phyloP scores from a whole-genome alignment of 1,140 invertebrate genomes.

The Calycopis cecrops region DNA sequence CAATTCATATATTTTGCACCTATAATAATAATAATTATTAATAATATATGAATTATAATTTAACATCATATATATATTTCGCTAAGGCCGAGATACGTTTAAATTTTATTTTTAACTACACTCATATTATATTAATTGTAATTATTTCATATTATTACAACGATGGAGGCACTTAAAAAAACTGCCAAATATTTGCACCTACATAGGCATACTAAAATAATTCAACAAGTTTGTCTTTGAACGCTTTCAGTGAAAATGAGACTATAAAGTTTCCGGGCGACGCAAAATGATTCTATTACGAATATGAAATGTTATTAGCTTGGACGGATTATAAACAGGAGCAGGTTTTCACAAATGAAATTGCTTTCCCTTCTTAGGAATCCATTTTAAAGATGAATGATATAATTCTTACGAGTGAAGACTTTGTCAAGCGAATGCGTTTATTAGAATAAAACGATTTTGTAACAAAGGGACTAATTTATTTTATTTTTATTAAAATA shows the following conservation, averaged over 20 bases:
- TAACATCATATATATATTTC: no score
- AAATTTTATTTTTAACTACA: no score
- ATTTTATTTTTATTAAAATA: conserved; percentile 4
- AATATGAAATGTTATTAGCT: conserved; percentile 75
- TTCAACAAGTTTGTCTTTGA: conserved; percentile 71
- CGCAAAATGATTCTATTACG: conserved; percentile 73
- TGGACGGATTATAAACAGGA: conserved; percentile 73
- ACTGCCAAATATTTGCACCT: neutral
- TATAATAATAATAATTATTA: no score
- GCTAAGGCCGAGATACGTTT: no score
- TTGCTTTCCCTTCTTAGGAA: conserved; percentile 71
- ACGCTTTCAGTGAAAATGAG: conserved; percentile 73
- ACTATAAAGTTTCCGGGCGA: conserved; percentile 71
- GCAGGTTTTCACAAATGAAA: conserved; percentile 74
- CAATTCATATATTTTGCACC: no score
- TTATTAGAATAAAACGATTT: conserved; percentile 43
- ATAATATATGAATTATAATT: no score
- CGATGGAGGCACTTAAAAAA: no score
- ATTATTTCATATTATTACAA: no score
- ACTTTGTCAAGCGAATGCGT: conserved; percentile 57
- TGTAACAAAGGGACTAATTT: conserved; percentile 22
- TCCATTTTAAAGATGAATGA: conserved; percentile 73
- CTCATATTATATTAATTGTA: no score
- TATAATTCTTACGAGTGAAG: conserved; percentile 70
- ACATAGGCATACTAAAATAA: conserved; percentile 51